Evolutionary conservation across 2,113 vertebrate species (phyloP), one percentile per base, ranked within the genome.

Genomic region (Rhizomys pruinosus): DNA sequence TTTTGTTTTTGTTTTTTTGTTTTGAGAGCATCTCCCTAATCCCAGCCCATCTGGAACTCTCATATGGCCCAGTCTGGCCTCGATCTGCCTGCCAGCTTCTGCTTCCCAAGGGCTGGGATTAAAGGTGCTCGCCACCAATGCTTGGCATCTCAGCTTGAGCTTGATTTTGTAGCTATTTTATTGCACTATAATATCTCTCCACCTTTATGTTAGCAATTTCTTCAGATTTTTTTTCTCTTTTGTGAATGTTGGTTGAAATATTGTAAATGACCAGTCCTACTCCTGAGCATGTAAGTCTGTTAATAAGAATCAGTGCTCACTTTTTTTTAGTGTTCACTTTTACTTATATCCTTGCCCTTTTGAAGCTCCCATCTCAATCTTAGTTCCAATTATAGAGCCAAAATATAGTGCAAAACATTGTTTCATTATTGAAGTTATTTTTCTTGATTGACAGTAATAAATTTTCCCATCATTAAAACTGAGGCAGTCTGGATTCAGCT

Each of bases 381-480:
- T 42, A 19, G 17, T 63, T 89, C 55, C 39, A 88, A n/a, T 90
- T 61, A 84, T 74, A 59, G 22, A 64, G 17, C 44, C 85, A n/a
- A 73, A 34, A 15, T 89, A 94, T 93, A 82, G 12, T 64, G 5
- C 55, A 95, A 42, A 81, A 20, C 61, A 37, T 91, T 69, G 29
- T 89, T 95, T 94, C 34, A 22, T 85, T 92, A 27, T 79, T 90
- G 78, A 89, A 7, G 12, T 79, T 84, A 84, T 39, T 92, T 52
- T 95, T 88, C 59, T 44, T 73, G 39, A 64, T 59, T 52, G 37
- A 57, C 16, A 57, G 39, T 93, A 63, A 61, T 84, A 92, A 92
- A 66, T 66, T 94, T 52, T 92, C 44, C 25, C 29, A 73, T 91
- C 27, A 72, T 69, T 91, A 84, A 87, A 93, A 52, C 88, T 87